These are phyloP conservation scores for Actias luna DNA, from an alignment of 2,888 invertebrate species.

Conservation along the genomic window DNA sequence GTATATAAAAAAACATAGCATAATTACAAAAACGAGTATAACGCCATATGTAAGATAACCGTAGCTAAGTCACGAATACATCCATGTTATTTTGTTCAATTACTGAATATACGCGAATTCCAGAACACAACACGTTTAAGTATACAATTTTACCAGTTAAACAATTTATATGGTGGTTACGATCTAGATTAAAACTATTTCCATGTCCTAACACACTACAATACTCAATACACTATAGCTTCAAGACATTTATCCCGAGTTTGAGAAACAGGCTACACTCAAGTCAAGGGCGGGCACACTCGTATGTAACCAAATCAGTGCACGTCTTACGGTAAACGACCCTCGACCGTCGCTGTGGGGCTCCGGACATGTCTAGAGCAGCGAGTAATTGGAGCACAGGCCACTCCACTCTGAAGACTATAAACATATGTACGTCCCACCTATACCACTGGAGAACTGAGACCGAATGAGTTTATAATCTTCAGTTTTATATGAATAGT, in stretches of 20 bases:
- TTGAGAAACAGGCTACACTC: conserved; percentile 5
- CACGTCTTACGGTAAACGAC: conserved; percentile 23
- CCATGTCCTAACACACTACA: too few relatives aligned
- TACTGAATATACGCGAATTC: too few relatives aligned
- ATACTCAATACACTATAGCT: neutral
- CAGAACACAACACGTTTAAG: too few relatives aligned
- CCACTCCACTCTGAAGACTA: conserved; percentile 1
- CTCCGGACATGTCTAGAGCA: conserved; percentile 31
- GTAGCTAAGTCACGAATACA: too few relatives aligned
- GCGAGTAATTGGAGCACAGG: conserved; percentile 33
- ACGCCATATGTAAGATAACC: too few relatives aligned
- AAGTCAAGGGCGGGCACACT: neutral
- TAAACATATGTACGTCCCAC: neutral
- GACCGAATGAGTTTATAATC: neutral
- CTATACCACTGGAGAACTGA: neutral
- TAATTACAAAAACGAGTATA: too few relatives aligned
- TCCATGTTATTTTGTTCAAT: too few relatives aligned
- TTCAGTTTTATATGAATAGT: neutral
- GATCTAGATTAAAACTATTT: too few relatives aligned
- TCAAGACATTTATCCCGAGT: neutral
- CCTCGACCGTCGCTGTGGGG: conserved; percentile 22
- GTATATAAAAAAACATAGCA: too few relatives aligned
- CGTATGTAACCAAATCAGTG: conserved; percentile 25
- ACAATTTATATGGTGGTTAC: too few relatives aligned
- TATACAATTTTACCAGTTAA: too few relatives aligned